These are phyloP conservation scores for Paramormyrops kingsleyae DNA, from an alignment of 2,113 vertebrate species.

Conservation along the genomic window DNA sequence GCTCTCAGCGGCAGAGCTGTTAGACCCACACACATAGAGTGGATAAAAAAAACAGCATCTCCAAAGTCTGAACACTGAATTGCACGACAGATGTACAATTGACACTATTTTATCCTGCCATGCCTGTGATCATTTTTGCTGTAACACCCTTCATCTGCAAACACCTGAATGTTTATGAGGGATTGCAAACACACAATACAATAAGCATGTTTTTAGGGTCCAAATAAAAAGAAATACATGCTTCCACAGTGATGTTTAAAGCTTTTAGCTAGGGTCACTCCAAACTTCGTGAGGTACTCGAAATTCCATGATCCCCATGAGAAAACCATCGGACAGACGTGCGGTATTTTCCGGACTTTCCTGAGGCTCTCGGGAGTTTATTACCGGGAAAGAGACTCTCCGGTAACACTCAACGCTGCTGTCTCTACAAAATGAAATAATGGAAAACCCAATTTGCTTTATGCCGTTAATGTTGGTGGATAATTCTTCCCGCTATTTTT, in stretches of 20 bases:
- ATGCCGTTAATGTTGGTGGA: neutral
- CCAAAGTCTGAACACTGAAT: neutral
- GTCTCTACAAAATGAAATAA: neutral
- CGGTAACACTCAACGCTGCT: neutral
- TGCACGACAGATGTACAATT: neutral
- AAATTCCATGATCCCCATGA: neutral
- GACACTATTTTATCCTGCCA: neutral
- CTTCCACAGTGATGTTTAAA: neutral
- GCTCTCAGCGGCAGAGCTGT: neutral
- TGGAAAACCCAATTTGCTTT: conserved; percentile 14
- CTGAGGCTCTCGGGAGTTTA: neutral
- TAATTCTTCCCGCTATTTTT: conserved; percentile 6
- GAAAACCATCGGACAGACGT: neutral
- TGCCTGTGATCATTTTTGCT: neutral
- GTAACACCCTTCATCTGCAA: neutral
- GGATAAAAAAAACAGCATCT: neutral
- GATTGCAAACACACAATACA: neutral
- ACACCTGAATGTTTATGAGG: neutral
- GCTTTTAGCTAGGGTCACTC: neutral
- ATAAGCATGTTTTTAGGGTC: neutral
- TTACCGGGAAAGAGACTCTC: neutral
- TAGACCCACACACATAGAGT: neutral
- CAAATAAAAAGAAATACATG: neutral
- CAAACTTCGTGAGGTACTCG: neutral
- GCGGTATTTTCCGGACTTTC: neutral